phyloP scores from a whole-genome alignment of 2,113 vertebrate species.

The Tenebrosternarchus preto region DNA sequence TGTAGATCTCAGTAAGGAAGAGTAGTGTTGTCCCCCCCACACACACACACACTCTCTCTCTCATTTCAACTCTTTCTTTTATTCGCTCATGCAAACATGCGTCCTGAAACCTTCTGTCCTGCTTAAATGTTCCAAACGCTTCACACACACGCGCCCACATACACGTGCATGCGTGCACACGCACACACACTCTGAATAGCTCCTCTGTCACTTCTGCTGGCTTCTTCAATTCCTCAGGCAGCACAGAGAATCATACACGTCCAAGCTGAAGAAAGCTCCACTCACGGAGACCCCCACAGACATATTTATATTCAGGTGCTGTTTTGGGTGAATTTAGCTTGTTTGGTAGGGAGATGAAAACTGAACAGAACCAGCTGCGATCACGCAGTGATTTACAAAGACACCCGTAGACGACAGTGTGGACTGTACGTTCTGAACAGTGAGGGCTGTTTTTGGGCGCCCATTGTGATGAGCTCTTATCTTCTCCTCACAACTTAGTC shows the following conservation, averaged over 20 bases:
- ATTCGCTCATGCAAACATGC: background rate
- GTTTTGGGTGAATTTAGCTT: background rate
- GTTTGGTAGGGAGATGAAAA: background rate
- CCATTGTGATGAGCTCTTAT: background rate
- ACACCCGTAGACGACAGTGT: background rate
- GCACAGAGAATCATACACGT: background rate
- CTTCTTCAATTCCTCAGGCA: slow-evolving; percentile 11
- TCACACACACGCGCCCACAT: too few species aligned
- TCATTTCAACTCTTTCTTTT: background rate
- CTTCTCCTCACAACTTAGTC: slow-evolving; percentile 4
- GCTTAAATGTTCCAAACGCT: background rate
- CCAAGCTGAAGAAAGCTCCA: background rate
- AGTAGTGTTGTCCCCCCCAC: slow-evolving; percentile 25
- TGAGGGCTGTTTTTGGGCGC: background rate
- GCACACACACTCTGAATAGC: slow-evolving; percentile 32
- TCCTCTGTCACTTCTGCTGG: slow-evolving; percentile 8
- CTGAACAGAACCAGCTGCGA: background rate
- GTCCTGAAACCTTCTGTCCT: slow-evolving; percentile 20
- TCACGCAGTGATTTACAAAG: background rate
- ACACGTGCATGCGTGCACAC: background rate
- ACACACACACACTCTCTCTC: background rate
- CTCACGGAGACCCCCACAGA: background rate
- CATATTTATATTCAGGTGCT: background rate
- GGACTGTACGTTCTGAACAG: background rate
- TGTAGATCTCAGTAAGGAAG: background rate